Evolutionary conservation across 2,797 vertebrate genomes (phyloP).

Genomic region (Lepilemur ruficaudatus): DNA sequence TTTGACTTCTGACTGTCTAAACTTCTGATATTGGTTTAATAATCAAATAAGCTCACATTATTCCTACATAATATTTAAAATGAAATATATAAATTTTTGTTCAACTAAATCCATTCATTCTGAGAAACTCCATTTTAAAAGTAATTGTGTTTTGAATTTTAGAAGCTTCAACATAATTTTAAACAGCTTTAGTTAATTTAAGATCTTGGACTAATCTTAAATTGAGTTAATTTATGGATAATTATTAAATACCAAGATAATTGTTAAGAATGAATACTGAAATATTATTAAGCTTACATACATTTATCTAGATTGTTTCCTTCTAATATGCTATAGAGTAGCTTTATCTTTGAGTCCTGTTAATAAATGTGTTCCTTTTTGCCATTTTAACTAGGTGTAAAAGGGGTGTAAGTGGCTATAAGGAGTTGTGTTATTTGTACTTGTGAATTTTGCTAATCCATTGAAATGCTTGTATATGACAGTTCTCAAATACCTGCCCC

Average conservation of each 20-base stretch:
- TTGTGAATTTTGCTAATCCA: background rate
- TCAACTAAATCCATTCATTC: constrained; percentile 11
- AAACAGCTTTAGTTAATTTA: constrained; percentile 29
- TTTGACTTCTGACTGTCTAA: background rate
- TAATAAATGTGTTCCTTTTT: background rate
- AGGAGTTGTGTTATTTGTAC: background rate
- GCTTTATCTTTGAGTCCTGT: background rate
- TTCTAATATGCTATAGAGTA: background rate
- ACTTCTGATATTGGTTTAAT: constrained; percentile 11
- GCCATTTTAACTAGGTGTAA: background rate
- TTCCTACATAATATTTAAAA: background rate
- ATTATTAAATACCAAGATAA: background rate
- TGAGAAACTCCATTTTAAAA: background rate
- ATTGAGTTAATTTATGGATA: constrained; percentile 21
- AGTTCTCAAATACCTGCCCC: background rate
- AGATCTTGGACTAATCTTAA: background rate
- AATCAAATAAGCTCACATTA: constrained; percentile 4
- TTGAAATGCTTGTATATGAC: background rate
- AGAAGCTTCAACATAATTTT: background rate
- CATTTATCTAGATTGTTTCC: constrained; percentile 24
- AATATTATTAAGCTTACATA: background rate
- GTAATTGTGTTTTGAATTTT: background rate
- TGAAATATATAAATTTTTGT: constrained; percentile 32
- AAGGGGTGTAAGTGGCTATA: background rate
- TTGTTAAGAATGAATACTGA: background rate